Percentiles rank a stretch among this genome's conserved stretches.
Conservation (phyloP, 2,113 vertebrate species). For the Budorcas taxicolor region DNA sequence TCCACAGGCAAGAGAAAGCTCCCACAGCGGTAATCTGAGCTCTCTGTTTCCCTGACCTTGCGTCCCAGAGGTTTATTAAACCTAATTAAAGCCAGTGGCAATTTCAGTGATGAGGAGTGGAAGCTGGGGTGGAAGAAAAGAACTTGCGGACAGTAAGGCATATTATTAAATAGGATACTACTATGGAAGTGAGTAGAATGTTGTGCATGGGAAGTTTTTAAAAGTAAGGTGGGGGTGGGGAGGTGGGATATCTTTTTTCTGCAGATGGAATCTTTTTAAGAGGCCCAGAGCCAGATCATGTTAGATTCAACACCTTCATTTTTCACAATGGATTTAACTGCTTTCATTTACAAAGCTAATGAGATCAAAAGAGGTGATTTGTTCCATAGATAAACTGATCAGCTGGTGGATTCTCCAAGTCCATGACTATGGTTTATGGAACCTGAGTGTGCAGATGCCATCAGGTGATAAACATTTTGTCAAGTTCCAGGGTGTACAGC, state of each 20-base stretch:
- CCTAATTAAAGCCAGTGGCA: conserved; percentile 31
- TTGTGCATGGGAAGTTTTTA: not conserved
- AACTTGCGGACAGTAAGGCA: not conserved
- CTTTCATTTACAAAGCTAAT: not conserved
- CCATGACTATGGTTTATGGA: not conserved
- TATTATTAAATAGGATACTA: not conserved
- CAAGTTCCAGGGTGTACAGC: not conserved
- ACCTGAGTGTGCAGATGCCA: not conserved
- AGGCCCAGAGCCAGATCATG: not conserved
- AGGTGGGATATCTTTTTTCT: not conserved
- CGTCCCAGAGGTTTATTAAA: conserved; percentile 34
- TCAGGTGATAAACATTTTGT: not conserved
- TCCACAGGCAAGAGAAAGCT: not conserved
- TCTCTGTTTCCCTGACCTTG: not conserved
- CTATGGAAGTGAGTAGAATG: not conserved
- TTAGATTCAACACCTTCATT: not conserved
- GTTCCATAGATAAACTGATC: not conserved
- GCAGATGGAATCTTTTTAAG: not conserved
- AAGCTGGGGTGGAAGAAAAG: not conserved
- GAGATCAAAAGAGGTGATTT: not conserved
- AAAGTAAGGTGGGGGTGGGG: not conserved
- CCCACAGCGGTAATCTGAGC: not conserved
- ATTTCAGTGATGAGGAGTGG: not conserved
- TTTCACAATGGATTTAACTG: not conserved
- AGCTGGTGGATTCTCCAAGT: not conserved